Evolutionary conservation across 2,113 vertebrate species (phyloP).

Genomic region (Heterochromis multidens): DNA sequence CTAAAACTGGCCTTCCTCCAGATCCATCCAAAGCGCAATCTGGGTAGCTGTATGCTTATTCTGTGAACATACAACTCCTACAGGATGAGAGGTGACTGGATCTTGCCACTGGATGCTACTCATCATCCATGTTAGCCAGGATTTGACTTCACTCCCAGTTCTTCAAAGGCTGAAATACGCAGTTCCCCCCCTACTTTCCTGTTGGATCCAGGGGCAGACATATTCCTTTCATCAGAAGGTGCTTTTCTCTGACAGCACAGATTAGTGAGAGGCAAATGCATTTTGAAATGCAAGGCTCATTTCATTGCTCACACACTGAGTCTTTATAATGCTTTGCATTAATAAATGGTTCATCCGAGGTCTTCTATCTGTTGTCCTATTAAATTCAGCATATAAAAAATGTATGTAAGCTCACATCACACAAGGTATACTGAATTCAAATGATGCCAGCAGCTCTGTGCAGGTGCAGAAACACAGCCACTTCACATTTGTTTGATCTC

Average conservation of each 20-base stretch:
- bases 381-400: conserved; percentile 5
- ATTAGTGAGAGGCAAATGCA: conserved; percentile 58
- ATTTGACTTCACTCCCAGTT: conserved; percentile 53
- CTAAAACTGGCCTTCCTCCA: conserved; percentile 38
- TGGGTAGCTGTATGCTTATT: conserved; percentile 31
- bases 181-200: neutral
- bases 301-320: conserved; percentile 38
- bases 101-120: conserved; percentile 14
- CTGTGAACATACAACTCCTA: conserved; percentile 19
- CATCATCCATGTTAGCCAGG: conserved; percentile 26
- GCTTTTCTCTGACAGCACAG: conserved; percentile 65
- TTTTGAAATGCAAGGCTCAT: conserved; percentile 39
- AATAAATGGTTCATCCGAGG: conserved; percentile 36
- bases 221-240: conserved; percentile 63
- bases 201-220: conserved; percentile 45
- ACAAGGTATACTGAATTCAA: neutral
- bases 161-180: conserved; percentile 50
- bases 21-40: conserved; percentile 17
- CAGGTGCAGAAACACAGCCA: neutral
- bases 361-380: conserved; percentile 12
- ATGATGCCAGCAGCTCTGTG: neutral
- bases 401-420: neutral
- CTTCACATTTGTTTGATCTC: neutral
- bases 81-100: conserved; percentile 44
- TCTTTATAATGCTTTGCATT: conserved; percentile 30